Evolutionary conservation across 2,113 vertebrate species (phyloP), one percentile per base, ranked within the genome.

Genomic region (Sturnus vulgaris): DNA sequence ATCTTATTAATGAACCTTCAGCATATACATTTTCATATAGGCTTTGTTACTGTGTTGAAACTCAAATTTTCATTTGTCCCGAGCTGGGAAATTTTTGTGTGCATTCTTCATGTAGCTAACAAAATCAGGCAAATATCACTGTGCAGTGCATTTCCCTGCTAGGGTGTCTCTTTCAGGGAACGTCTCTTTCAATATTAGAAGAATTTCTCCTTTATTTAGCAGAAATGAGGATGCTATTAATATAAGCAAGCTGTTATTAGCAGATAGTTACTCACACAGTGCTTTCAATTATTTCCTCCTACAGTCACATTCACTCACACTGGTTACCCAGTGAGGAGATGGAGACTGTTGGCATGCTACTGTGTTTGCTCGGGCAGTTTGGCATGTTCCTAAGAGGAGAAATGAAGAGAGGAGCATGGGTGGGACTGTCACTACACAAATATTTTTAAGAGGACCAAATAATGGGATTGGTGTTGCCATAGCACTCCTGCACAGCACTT

Each of bases 161-260:
- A 53, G 12, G 15, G 12, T 12, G 15, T 83, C 55, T 42, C 40
- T 40, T 40, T 40, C 39, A 42, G 68, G 59, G 85, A 77, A 77
- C 11, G 3, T 39, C 50, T 84, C 78, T 53, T 65, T 49, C 70
- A 65, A 53, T 72, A 76, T 72, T 53, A 90, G 82, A 81, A 81
- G n/a, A 88, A 57, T 77, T 86, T 85, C 71, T 72, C 59, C 82
- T 94, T 91, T 81, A 73, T 88, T 90, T 94, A 88, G 69, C 57
- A 94, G 69, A 87, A 94, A 49, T 15, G 16, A 71, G 61, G 25
- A n/a, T 87, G 78, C 86, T 94, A 69, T 93, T 93, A 88, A 88
- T 92, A 90, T 19, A 66, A 71, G n/a, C 72, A 95, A 95, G 49
- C 86, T 93, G 63, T 91, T 94, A 90, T 63, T 90, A 88, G 70